Evolutionary conservation across 2,888 invertebrate genomes (phyloP), one percentile per base, ranked within the genome.

Genomic region (Chaetoderma sp.): DNA sequence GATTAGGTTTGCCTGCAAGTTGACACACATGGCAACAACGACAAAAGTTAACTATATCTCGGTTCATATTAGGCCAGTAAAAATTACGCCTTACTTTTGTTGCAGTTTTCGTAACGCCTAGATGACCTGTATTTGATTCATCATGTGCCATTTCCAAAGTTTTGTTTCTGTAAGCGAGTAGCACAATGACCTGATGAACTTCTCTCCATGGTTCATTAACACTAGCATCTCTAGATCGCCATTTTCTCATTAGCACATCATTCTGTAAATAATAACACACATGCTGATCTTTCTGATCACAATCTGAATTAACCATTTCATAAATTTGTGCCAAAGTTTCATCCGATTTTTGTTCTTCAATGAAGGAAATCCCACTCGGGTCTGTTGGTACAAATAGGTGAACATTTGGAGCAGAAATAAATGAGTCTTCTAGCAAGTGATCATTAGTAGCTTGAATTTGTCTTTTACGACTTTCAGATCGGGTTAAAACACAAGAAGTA

Each of bases 171-270:
- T n/a, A n/a, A n/a, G n/a, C n/a, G n/a, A n/a, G n/a, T 30, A 57
- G 63, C 23, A 63, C 28, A 16, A 63, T 49, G 25, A 63, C 49
- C 23, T 63, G 57, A 47, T 45, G 13, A 4, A 30, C 8, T 10
- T 4, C 45, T 16, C 3, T 10, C 57, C 63, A 63, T n/a, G 28
- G 25, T 16, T 63, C 63, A 45, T 63, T 36, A 30, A 39, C 57
- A 25, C 47, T 16, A 59, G 21, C 21, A 58, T 49, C 27, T 42
- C 39, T 33, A 16, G 65, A 21, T 45, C 60, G 27, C 50, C 52
- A 60, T 36, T 64, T 52, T 33, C 65, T 45, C 60, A 60, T 64
- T 16, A 64, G 36, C n/a, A 60, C 25, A 6, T 39, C 55, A 59
- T 49, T 39, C 28, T 52, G 8, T 18, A 49, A 30, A 44, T 44